Evolutionary conservation across 1,140 invertebrate genomes (phyloP).

Genomic region (Papilio aristodemus): DNA sequence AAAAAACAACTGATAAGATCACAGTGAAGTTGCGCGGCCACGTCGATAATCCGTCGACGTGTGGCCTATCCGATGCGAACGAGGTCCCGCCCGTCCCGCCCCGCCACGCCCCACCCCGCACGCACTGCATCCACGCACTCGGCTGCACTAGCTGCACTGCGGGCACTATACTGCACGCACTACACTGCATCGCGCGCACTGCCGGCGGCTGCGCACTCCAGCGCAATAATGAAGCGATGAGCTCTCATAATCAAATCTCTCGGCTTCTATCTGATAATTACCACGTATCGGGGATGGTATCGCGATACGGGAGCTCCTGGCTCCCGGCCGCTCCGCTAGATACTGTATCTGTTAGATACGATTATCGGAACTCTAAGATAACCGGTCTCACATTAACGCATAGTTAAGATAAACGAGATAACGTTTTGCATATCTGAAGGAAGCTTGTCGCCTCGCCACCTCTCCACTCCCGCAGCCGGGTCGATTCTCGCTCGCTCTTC

Average conservation of each 20-base stretch:
- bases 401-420: constrained; percentile 79
- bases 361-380: constrained; percentile 76
- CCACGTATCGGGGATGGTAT: constrained; percentile 68
- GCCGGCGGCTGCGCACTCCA: neutral
- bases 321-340: constrained; percentile 51
- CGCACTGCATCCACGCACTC: too few species aligned
- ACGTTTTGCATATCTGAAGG: constrained; percentile 74
- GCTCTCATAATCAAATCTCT: constrained; percentile 74
- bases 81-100: constrained; percentile 34
- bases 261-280: constrained; percentile 76
- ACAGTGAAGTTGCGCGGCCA: constrained; percentile 67
- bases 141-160: too few species aligned
- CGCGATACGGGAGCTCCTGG: constrained; percentile 54
- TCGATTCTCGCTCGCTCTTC: constrained; percentile 48
- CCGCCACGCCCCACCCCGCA: constrained; percentile 28
- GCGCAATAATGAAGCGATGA: constrained; percentile 35
- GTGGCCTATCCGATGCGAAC: constrained; percentile 58
- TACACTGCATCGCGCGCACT: neutral
- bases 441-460: constrained; percentile 45
- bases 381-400: constrained; percentile 70
- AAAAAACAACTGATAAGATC: constrained; percentile 77
- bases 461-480: constrained; percentile 43
- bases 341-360: constrained; percentile 71
- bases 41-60: constrained; percentile 73
- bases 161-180: constrained; percentile 22